Conservation (phyloP, 2,113 vertebrate genomes). For the Tragelaphus strepsiceros region DNA sequence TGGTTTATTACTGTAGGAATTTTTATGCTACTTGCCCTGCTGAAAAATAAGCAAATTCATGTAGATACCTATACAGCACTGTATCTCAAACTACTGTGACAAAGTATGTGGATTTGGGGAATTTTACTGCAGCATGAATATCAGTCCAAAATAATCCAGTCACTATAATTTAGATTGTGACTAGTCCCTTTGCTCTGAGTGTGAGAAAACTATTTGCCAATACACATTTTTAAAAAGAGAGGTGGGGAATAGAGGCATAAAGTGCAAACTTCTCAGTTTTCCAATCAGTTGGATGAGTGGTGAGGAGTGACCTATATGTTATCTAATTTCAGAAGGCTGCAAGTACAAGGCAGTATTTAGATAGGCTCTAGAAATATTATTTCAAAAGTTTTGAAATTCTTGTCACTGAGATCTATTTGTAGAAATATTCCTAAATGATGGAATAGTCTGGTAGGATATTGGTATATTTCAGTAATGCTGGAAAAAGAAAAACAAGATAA, state of each 20-base stretch:
- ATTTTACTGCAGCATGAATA: background rate
- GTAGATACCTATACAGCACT: background rate
- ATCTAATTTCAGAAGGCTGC: slow-evolving; percentile 21
- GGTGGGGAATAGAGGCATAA: background rate
- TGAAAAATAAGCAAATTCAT: background rate
- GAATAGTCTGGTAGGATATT: background rate
- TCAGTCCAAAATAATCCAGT: background rate
- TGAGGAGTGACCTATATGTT: background rate
- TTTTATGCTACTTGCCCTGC: background rate
- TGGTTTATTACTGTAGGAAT: background rate
- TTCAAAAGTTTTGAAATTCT: background rate
- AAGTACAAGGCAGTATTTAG: background rate
- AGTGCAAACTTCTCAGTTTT: background rate
- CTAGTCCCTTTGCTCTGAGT: background rate
- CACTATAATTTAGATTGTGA: background rate
- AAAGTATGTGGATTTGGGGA: background rate
- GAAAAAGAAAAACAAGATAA: slow-evolving; percentile 1
- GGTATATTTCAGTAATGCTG: background rate
- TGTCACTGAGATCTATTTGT: background rate
- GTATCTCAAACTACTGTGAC: background rate
- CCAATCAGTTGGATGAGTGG: background rate
- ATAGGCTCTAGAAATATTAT: background rate
- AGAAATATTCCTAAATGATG: slow-evolving; percentile 25
- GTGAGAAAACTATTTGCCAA: background rate
- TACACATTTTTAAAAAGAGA: background rate